Conservation (phyloP, 1,140 invertebrate genomes). For the Hyposmocoma kahamanoa region DNA sequence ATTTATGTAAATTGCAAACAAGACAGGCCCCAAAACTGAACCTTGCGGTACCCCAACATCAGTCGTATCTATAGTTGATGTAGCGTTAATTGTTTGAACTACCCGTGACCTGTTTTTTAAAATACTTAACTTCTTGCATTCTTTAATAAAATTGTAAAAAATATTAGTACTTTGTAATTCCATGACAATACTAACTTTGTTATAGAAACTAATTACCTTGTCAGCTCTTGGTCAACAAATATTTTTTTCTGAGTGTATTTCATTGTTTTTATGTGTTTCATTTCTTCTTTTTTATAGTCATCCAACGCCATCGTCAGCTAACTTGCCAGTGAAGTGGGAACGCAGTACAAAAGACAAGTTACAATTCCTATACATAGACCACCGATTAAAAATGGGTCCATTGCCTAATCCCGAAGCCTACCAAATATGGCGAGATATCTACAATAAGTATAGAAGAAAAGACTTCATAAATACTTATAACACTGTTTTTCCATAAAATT, state of each 20-base stretch:
- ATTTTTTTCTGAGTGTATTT: too few species aligned
- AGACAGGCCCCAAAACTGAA: not conserved
- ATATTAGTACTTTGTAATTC: too few species aligned
- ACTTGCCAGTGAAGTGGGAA: constrained; percentile 35
- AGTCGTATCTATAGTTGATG: not conserved
- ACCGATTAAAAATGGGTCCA: constrained; percentile 35
- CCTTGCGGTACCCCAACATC: not conserved
- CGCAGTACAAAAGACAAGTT: constrained; percentile 33
- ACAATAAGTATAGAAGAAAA: constrained; percentile 36
- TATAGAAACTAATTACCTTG: too few species aligned
- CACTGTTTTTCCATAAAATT: too few species aligned
- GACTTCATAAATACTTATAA: constrained; percentile 4
- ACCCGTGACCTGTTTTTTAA: too few species aligned
- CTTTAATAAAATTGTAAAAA: too few species aligned
- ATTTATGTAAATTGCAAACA: not conserved
- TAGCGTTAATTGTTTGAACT: too few species aligned
- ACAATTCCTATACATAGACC: constrained; percentile 39
- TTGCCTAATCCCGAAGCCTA: constrained; percentile 36
- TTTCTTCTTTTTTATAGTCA: constrained; percentile 46
- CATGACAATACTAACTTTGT: too few species aligned
- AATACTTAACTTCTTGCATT: too few species aligned
- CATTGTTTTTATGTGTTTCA: too few species aligned
- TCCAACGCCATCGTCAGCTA: constrained; percentile 28
- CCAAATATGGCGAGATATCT: constrained; percentile 44
- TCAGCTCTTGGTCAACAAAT: too few species aligned